These are phyloP conservation scores for Typhlichthys eigenmanni DNA, from an alignment of 2,797 vertebrate genomes.

Conservation along the genomic window DNA sequence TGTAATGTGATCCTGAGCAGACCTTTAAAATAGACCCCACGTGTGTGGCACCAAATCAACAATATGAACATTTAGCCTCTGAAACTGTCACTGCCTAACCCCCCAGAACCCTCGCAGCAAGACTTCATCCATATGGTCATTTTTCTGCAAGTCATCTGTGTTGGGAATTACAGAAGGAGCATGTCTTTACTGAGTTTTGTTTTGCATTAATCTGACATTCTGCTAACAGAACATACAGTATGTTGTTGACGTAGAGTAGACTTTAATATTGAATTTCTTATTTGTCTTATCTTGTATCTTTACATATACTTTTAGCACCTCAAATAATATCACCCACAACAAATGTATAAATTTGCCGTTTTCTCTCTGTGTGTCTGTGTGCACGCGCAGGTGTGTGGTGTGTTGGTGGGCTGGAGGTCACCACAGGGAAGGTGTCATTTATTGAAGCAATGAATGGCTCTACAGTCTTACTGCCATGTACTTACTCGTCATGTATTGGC, in stretches of 20 bases:
- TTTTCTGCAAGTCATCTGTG: not conserved
- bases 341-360: not conserved
- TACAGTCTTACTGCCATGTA: slow-evolving; percentile 86
- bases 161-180: slow-evolving; percentile 4
- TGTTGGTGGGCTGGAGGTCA: slow-evolving; percentile 84
- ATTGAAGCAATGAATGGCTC: slow-evolving; percentile 89
- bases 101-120: not conserved
- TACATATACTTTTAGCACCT: too few relatives aligned
- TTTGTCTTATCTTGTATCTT: too few relatives aligned
- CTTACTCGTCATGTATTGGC: slow-evolving; percentile 89
- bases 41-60: slow-evolving; percentile 54
- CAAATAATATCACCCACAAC: too few relatives aligned
- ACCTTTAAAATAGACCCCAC: slow-evolving; percentile 67
- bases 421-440: slow-evolving; percentile 84
- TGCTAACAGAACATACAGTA: too few relatives aligned
- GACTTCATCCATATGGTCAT: slow-evolving; percentile 1
- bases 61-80: slow-evolving; percentile 41
- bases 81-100: slow-evolving; percentile 42
- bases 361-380: not conserved
- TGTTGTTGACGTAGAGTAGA: too few relatives aligned
- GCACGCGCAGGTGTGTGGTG: slow-evolving; percentile 75
- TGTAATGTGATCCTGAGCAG: slow-evolving; percentile 66
- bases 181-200: too few relatives aligned
- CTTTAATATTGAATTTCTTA: too few relatives aligned
- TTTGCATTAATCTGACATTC: too few relatives aligned